phyloP scores from a whole-genome alignment of 2,888 invertebrate genomes.

The Gastracanthus pulcherrimus region DNA sequence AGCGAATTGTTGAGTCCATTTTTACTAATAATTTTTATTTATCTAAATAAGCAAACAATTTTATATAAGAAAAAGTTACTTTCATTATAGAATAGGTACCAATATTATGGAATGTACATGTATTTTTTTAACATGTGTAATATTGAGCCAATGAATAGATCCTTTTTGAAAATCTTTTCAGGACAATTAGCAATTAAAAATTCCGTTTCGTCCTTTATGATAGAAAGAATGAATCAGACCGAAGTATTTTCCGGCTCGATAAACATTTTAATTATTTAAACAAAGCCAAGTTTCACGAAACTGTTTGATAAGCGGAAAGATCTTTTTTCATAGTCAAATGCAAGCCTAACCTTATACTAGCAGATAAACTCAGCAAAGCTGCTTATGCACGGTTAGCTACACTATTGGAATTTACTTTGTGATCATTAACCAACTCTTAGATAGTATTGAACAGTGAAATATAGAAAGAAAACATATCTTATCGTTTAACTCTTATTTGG shows the following conservation, averaged over 20 bases:
- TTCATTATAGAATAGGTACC: too few species aligned
- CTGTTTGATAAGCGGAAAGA: background rate
- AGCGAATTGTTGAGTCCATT: too few species aligned
- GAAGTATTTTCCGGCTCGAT: slow-evolving; percentile 9
- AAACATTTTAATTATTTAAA: slow-evolving; percentile 7
- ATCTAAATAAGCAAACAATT: too few species aligned
- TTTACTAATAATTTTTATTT: too few species aligned
- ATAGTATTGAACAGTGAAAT: background rate
- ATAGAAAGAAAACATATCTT: background rate
- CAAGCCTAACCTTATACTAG: background rate
- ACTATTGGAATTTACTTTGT: background rate
- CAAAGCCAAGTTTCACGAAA: background rate
- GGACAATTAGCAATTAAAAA: slow-evolving; percentile 3
- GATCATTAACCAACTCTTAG: background rate
- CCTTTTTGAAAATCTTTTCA: background rate
- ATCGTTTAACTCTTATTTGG: background rate
- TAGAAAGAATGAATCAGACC: slow-evolving; percentile 15
- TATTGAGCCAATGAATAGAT: background rate
- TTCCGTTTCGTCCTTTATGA: background rate
- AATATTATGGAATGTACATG: too few species aligned
- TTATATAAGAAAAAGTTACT: too few species aligned
- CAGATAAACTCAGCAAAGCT: slow-evolving; percentile 22
- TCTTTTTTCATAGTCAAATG: slow-evolving; percentile 27
- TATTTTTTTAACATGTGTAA: too few species aligned
- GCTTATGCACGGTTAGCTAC: slow-evolving; percentile 1